Evolutionary conservation across 2,113 vertebrate species (phyloP).

Genomic region (Ginglymostoma cirratum): DNA sequence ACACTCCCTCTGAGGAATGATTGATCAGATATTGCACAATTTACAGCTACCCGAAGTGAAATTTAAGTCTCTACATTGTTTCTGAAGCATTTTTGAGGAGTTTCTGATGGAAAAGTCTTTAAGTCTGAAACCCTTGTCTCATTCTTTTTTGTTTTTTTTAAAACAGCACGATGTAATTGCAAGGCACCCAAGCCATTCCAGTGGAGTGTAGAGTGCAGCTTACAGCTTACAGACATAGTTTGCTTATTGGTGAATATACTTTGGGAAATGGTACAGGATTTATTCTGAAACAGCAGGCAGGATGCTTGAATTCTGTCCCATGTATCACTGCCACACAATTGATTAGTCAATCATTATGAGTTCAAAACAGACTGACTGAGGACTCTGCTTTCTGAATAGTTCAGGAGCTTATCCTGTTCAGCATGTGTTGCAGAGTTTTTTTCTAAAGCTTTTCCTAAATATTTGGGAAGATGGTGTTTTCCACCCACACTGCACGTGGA

Average conservation of each 20-base stretch:
- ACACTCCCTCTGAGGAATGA: background rate
- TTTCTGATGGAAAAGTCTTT: background rate
- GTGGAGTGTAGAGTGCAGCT: background rate
- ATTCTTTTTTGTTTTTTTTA: background rate
- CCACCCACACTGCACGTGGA: background rate
- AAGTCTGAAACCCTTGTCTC: background rate
- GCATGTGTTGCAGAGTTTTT: background rate
- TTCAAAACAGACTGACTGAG: background rate
- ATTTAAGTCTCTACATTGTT: background rate
- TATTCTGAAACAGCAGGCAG: background rate
- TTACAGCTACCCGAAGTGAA: background rate
- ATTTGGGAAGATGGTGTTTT: background rate
- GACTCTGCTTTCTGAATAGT: background rate
- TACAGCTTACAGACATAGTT: background rate
- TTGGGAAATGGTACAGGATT: background rate
- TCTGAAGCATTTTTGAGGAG: background rate
- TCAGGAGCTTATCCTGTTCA: background rate
- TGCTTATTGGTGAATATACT: background rate
- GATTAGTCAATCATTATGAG: background rate
- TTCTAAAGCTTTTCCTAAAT: background rate
- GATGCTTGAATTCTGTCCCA: background rate
- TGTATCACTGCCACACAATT: background rate
- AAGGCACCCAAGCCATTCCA: background rate
- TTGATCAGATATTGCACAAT: background rate
- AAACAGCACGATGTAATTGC: background rate